Conservation (phyloP, 2,797 vertebrate genomes). For the Anguilla pacifica region DNA sequence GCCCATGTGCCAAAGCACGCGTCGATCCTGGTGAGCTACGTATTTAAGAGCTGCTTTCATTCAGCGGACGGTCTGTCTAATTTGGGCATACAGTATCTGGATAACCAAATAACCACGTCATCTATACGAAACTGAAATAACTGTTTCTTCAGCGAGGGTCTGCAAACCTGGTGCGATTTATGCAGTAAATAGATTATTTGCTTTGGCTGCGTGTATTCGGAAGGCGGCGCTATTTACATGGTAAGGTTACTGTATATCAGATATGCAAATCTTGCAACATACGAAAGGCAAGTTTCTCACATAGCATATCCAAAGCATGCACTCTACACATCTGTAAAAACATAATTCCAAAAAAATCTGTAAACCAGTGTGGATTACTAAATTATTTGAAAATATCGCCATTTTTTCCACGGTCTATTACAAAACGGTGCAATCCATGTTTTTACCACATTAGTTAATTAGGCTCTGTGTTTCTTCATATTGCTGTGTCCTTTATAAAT, state of each 20-base stretch:
- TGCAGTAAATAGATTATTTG: neutral
- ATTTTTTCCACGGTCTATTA: too few relatives aligned
- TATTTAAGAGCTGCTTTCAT: neutral
- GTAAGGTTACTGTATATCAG: neutral
- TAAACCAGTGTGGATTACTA: neutral
- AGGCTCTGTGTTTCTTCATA: neutral
- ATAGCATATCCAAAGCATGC: neutral
- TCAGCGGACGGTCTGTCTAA: neutral
- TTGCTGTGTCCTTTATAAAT: neutral
- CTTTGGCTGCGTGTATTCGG: neutral
- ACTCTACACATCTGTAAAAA: neutral
- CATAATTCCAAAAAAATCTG: neutral
- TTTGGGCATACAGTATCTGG: neutral
- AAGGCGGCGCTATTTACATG: neutral
- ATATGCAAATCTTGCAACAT: too few relatives aligned
- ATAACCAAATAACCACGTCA: neutral
- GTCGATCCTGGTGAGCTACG: slow-evolving; percentile 24
- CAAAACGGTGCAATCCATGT: too few relatives aligned
- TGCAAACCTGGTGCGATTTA: neutral
- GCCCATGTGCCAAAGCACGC: neutral
- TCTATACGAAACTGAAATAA: neutral
- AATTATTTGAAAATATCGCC: neutral
- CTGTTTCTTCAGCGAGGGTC: neutral
- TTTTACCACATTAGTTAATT: neutral
- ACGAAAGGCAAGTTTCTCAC: neutral